These are phyloP conservation scores for Anastatus disparis DNA, from an alignment of 1,140 invertebrate species.

Conservation along the genomic window DNA sequence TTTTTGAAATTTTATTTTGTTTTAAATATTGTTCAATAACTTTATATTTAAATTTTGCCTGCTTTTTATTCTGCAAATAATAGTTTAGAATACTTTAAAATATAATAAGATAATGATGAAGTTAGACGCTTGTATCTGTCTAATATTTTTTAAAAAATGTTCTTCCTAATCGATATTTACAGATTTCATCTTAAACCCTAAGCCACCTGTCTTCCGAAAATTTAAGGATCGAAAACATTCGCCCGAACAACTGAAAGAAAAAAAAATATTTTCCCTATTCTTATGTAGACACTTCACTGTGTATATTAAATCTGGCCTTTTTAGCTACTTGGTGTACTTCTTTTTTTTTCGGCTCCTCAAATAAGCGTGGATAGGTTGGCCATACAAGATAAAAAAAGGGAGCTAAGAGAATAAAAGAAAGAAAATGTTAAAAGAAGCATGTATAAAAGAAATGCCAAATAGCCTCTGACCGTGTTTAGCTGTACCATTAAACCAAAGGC, in stretches of 20 bases:
- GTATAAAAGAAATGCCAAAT: not conserved
- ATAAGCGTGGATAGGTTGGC: not conserved
- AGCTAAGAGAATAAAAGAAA: not conserved
- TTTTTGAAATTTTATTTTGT: too few species aligned
- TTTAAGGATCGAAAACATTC: not conserved
- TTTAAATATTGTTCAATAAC: too few species aligned
- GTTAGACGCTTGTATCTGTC: too few species aligned
- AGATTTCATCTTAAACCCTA: not conserved
- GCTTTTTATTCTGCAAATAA: too few species aligned
- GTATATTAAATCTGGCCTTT: too few species aligned
- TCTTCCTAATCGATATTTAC: not conserved
- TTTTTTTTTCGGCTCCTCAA: not conserved
- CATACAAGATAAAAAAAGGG: not conserved
- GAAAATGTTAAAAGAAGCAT: not conserved
- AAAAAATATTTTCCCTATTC: not conserved
- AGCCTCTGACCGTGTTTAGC: constrained; percentile 23
- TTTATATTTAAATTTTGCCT: too few species aligned
- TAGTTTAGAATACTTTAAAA: too few species aligned
- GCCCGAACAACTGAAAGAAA: not conserved
- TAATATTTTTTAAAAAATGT: not conserved
- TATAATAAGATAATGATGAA: too few species aligned
- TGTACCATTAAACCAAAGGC: not conserved
- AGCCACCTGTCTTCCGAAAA: not conserved
- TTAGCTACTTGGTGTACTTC: constrained; percentile 9
- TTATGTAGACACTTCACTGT: not conserved